phyloP scores from a whole-genome alignment of 2,888 invertebrate species.

The Mechanitis messenoides region DNA sequence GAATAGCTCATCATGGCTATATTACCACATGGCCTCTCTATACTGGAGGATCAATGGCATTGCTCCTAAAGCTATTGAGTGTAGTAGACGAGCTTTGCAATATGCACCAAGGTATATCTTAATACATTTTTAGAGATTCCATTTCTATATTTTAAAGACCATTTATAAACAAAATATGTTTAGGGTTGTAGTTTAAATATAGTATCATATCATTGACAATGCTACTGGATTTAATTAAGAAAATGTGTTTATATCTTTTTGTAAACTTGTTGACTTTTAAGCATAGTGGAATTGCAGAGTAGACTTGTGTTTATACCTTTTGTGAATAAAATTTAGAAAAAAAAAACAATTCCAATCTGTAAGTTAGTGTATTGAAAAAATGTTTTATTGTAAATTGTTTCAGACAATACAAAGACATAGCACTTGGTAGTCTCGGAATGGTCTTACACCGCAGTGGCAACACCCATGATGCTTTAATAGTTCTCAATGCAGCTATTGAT shows the following conservation, averaged over 20 bases:
- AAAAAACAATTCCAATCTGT: no score
- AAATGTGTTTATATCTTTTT: no score
- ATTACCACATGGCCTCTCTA: slow-evolving; percentile 86
- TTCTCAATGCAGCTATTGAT: slow-evolving; percentile 84
- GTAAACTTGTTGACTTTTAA: no score
- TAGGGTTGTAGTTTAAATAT: background rate
- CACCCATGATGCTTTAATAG: slow-evolving; percentile 83
- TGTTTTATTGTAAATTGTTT: slow-evolving; percentile 35
- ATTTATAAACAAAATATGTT: background rate
- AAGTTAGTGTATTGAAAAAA: slow-evolving; percentile 17
- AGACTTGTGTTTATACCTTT: no score
- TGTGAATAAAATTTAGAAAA: no score
- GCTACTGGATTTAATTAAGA: no score
- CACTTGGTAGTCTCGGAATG: slow-evolving; percentile 83
- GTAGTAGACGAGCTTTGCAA: slow-evolving; percentile 84
- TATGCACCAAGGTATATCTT: slow-evolving; percentile 80
- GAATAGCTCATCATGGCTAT: slow-evolving; percentile 86
- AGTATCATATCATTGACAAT: background rate
- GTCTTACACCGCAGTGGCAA: slow-evolving; percentile 81
- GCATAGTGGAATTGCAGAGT: no score
- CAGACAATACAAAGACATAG: slow-evolving; percentile 83
- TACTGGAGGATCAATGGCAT: slow-evolving; percentile 87
- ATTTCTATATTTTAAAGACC: background rate
- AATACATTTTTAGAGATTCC: background rate
- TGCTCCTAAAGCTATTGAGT: slow-evolving; percentile 86